Conservation (phyloP, 2,888 invertebrate species). For the Eupithecia exiguata region DNA sequence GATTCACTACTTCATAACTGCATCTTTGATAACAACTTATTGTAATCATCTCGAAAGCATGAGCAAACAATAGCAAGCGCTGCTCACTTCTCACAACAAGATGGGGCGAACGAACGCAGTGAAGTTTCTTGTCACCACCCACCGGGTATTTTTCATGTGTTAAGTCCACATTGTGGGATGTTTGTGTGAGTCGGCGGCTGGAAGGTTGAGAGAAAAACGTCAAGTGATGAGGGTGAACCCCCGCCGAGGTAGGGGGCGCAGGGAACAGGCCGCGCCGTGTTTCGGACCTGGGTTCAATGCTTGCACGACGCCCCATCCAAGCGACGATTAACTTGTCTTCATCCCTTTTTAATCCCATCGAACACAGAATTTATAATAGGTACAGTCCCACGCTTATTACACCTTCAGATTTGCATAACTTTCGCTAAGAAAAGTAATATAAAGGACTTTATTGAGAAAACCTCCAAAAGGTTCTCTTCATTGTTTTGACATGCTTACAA, state of each 20-base stretch:
- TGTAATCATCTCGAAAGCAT: constrained; percentile 49
- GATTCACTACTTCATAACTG: background rate
- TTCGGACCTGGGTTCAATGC: constrained; percentile 70
- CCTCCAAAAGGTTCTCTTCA: constrained; percentile 46
- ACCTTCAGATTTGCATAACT: constrained; percentile 3
- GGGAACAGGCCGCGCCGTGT: constrained; percentile 50
- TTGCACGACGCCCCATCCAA: constrained; percentile 65
- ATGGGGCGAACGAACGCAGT: constrained; percentile 67
- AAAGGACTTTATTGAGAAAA: constrained; percentile 19
- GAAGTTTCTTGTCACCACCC: constrained; percentile 62
- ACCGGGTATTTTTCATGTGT: constrained; percentile 58
- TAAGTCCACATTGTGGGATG: constrained; percentile 49
- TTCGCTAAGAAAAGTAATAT: background rate
- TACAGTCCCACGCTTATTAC: background rate
- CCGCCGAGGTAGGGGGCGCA: constrained; percentile 44
- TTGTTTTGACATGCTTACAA: constrained; percentile 42
- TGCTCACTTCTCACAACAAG: constrained; percentile 56
- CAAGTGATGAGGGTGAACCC: constrained; percentile 60
- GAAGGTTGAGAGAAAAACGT: constrained; percentile 61
- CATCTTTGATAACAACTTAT: background rate
- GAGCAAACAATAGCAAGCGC: constrained; percentile 53
- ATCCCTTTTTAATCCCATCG: background rate
- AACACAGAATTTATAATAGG: background rate
- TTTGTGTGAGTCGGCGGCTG: constrained; percentile 53
- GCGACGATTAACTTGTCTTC: constrained; percentile 15